Evolutionary conservation across 1,140 invertebrate genomes (phyloP), one percentile per base, ranked within the genome.

Genomic region (Dolichoris vasculosae): DNA sequence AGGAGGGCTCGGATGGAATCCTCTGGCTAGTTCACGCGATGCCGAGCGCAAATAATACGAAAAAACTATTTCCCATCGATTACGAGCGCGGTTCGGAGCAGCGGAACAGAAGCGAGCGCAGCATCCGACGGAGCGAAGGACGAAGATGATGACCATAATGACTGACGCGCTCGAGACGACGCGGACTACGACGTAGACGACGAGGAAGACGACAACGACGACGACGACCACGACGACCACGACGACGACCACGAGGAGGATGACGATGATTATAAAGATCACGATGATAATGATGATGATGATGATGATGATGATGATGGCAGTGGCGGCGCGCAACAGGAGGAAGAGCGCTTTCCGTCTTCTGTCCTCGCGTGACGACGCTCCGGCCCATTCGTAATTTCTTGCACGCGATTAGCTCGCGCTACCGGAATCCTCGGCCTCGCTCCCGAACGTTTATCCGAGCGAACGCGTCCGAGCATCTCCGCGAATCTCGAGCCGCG

Each of bases 371-470:
- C 55, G 55, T 59, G 55, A 26, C 23, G 23, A 26, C 48, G 48
- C 48, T 51, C 11, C 91, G 91, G 90, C 89, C 85, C 88, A 88
- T 88, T n/a, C n/a, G 91, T 90, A 92, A 92, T 93, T 93, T 93
- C 90, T 93, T 91, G 92, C 92, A 93, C 91, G 92, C 92, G 91
- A 93, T 92, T 92, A 89, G 87, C 90, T 20, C 8, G 48, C 89
- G 92, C 92, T 93, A 92, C 91, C 91, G 91, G 92, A 91, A 93
- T 92, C 55, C 90, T 90, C 90, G 90, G 91, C 91, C 91, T 92
- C 90, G 89, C 88, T 89, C 90, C 88, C 90, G 91, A 88, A 90
- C 91, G 90, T 92, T 92, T 92, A 51, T 20, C 20, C 15, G 17
- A 15, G 90, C 89, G 46, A 67, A 71, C 26, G 51, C 26, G 48